Evolutionary conservation across 2,113 vertebrate genomes (phyloP).

Genomic region (Pseudopipra pipra): DNA sequence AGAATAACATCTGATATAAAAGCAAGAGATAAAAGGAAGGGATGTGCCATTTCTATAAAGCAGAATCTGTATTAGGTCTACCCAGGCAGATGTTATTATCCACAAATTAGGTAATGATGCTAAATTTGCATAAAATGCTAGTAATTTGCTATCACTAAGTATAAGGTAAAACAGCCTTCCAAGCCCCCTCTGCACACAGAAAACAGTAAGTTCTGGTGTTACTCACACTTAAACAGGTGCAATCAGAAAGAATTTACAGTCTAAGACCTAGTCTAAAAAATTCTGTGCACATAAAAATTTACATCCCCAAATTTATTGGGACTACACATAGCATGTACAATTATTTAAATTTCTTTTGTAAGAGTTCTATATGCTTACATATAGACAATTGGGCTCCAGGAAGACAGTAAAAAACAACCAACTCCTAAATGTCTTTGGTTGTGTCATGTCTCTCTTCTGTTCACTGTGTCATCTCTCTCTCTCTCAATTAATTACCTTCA

Average conservation of each 20-base stretch:
- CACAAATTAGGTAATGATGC: background rate
- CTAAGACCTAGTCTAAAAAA: background rate
- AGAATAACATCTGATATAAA: background rate
- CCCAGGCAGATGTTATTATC: background rate
- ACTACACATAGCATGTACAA: background rate
- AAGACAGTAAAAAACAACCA: background rate
- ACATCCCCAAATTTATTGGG: background rate
- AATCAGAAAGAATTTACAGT: background rate
- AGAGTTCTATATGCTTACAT: background rate
- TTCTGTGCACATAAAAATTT: background rate
- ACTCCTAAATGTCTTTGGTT: background rate
- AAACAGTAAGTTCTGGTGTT: background rate
- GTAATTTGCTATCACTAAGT: background rate
- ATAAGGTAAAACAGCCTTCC: background rate
- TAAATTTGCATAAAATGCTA: background rate
- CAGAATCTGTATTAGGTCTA: background rate
- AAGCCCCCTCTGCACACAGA: background rate
- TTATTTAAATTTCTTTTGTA: background rate
- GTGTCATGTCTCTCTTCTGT: fast-evolving
- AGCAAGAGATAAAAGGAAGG: background rate
- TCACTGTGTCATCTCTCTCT: background rate
- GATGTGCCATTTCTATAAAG: background rate
- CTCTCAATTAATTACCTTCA: background rate
- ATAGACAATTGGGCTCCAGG: background rate
- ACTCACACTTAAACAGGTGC: background rate